Evolutionary conservation across 2,888 invertebrate genomes (phyloP), one percentile per base, ranked within the genome.

Genomic region (Tuberolachnus salignus): DNA sequence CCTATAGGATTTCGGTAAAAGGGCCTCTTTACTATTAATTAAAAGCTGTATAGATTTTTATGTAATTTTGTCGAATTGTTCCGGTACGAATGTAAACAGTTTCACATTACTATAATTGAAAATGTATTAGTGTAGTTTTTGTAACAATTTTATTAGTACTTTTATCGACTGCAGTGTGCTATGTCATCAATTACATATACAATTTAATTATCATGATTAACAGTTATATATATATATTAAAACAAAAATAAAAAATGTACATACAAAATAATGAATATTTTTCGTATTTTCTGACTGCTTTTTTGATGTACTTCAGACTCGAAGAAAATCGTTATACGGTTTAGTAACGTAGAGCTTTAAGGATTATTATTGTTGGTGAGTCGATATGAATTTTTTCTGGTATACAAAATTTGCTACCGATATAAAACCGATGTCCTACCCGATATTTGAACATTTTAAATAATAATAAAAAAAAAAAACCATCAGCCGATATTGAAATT

Each of bases 101-200:
- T 46, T 64, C 16, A 3, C 3, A 64, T 64, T 46, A 64, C 64
- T 46, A 21, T 64, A 64, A 21, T 64, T 23, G 14, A 14, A 64
- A 46, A 64, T 46, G 44, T 8, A 64, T 64, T 19, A 44, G 11
- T 14, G 21, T 4, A 19, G 8, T 21, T 23, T 42, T 44, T 3
- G 3, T 46, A 8, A 8, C 19, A 4, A 64, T 14, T 46, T 19
- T 64, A 44, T 64, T 46, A 46, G 64, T 64, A 46, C 26, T 21
- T 64, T 64, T 64, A 9, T 64, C 44, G 64, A 64, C 14, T 44
- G 34, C 34, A 34, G 16, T 10, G 26, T 59, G 26, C 16, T 1
- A 3, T 6, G 34, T 34, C 34, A 34, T 34, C 34, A 34, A 34
- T 34, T 3, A 34, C 34, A 34, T 3, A 6, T 34, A n/a, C n/a